Conservation (phyloP, 2,113 vertebrate genomes). For the Smithornis capensis region DNA sequence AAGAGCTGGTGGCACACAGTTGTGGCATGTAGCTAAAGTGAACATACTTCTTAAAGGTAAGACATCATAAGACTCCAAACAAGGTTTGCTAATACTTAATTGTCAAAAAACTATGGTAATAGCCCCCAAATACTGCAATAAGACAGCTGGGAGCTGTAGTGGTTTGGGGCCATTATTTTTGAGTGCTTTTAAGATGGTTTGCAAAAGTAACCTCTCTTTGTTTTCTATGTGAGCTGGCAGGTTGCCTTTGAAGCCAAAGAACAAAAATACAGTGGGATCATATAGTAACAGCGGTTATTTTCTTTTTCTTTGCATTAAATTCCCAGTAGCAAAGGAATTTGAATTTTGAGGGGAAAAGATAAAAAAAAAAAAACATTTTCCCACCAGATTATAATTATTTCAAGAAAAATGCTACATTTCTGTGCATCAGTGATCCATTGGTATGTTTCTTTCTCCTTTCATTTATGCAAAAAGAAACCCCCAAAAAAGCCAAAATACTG, state of each 20-base stretch:
- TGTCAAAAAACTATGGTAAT: background rate
- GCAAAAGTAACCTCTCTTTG: conserved; percentile 1
- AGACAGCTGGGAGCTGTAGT: background rate
- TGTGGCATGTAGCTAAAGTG: background rate
- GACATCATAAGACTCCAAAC: background rate
- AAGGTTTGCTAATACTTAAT: background rate
- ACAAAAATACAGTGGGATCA: background rate
- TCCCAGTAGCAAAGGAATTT: background rate
- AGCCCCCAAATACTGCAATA: background rate
- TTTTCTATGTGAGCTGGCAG: background rate
- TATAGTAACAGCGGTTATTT: background rate
- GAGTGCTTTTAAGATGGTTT: conserved; percentile 22
- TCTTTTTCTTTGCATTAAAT: background rate
- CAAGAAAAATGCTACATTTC: background rate
- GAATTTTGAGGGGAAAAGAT: background rate
- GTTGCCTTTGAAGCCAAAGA: conserved; percentile 1
- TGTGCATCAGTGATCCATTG: background rate
- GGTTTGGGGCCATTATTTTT: background rate
- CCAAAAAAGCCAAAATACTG: background rate
- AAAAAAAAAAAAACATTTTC: background rate
- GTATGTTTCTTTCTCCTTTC: background rate
- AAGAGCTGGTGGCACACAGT: background rate
- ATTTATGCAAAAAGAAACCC: background rate
- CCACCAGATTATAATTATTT: background rate
- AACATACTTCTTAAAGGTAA: background rate